These are phyloP conservation scores for Smittia aterrima DNA, from an alignment of 2,888 invertebrate genomes.

Conservation along the genomic window DNA sequence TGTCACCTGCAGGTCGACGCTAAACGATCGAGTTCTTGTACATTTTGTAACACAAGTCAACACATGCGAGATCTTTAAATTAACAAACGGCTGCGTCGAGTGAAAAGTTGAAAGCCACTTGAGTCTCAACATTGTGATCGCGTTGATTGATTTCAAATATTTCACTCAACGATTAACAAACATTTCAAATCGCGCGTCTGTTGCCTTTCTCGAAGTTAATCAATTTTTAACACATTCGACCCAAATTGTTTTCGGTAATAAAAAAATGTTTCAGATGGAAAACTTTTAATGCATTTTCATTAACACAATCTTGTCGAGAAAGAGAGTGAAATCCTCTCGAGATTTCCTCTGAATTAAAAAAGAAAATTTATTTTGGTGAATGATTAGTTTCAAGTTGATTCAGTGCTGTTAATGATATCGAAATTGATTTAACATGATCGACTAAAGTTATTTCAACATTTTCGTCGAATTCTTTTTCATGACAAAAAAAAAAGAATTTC, in stretches of 20 bases:
- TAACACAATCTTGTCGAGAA: neutral
- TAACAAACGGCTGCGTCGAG: slow-evolving; percentile 2
- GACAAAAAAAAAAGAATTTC: neutral
- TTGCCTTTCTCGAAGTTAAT: neutral
- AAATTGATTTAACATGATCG: no score
- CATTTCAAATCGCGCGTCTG: neutral
- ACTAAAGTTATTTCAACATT: no score
- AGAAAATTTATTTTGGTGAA: no score
- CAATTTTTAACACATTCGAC: slow-evolving; percentile 21
- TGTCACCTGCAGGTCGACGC: slow-evolving; percentile 11
- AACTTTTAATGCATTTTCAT: slow-evolving; percentile 28
- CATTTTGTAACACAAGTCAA: neutral
- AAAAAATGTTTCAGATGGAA: neutral
- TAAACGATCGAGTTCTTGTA: neutral
- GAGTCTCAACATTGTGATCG: neutral
- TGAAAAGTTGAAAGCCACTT: slow-evolving; percentile 37
- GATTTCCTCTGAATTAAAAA: neutral
- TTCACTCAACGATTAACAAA: slow-evolving; percentile 28
- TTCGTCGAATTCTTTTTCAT: no score
- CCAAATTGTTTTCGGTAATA: slow-evolving; percentile 20
- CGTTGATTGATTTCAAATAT: slow-evolving; percentile 13
- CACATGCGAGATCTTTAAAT: neutral
- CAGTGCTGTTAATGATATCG: no score
- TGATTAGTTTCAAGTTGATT: no score
- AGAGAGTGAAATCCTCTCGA: neutral